Base-by-base conservation (phyloP, 2,113 vertebrate species). In the Stomatorhinus ivindoensis region DNA sequence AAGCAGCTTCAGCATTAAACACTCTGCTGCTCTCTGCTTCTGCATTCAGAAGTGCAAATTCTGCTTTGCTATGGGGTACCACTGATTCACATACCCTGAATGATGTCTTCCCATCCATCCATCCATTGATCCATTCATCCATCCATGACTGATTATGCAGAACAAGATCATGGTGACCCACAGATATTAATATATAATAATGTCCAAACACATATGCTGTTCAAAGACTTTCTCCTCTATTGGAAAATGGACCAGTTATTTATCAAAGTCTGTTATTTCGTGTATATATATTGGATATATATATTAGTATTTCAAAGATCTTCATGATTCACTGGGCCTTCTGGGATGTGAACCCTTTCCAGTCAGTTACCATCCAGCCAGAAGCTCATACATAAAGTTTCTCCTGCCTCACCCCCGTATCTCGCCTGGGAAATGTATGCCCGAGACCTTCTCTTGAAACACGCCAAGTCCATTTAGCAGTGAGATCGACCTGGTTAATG, bases 1-100 rank as follows among this genome's bases (percentile, higher is more conserved):
- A 80, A 80, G 35, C 73, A 80, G 73, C 73, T 80, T 80, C 73
- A 80, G 73, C 73, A 80, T 42, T 80, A 80, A 80, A 35, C 35
- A 6, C 13, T 80, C 31, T 5, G 73, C 73, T 80, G 35, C 73
- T 80, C 61, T 31, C 61, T 19, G 73, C 31, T 80, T 42, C 35
- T 42, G 35, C 73, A 19, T 80, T 42, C 73, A 42, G 13, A 80
- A 80, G 73, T 42, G 10, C 61, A 42, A 80, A 80, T 42, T 19
- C 73, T 42, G 61, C 61, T 69, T 69, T 69, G 61, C 61, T 69
- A 27, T 69, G n/a, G 61, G 61, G 3, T 65, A 31, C 61, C 61
- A 27, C 61, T 13, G 73, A 5, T 80, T 80, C 6, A 39, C 35
- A 13, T 42, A 17, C 31, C 73, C 73, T 80, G 35, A 42, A 80